Evolutionary conservation across 2,113 vertebrate species (phyloP).

Genomic region (Prunella fulvescens): DNA sequence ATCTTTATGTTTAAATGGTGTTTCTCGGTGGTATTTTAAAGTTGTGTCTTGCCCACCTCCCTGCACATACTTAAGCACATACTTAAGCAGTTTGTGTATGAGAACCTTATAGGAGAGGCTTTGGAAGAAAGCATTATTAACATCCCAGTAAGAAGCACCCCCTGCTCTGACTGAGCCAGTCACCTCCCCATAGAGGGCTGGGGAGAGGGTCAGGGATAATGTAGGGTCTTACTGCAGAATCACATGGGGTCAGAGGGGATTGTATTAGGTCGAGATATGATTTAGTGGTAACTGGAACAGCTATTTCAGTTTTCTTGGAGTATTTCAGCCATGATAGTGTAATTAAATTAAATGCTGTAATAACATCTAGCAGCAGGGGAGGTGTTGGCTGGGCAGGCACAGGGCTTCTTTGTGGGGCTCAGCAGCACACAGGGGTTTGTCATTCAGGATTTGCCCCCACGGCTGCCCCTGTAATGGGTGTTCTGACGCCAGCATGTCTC

Average conservation of each 20-base stretch:
- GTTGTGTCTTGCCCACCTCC: neutral
- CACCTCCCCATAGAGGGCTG: fast-evolving
- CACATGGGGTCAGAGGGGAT: fast-evolving
- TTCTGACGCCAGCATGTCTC: neutral
- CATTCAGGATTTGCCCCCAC: neutral
- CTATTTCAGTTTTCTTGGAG: neutral
- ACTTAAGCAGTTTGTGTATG: neutral
- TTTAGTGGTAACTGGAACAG: neutral
- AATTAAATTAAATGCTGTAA: neutral
- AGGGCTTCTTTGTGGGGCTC: neutral
- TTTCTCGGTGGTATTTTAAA: neutral
- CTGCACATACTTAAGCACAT: no score
- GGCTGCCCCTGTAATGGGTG: neutral
- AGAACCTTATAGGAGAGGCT: neutral
- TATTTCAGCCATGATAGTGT: neutral
- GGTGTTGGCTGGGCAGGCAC: neutral
- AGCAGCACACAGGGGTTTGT: neutral
- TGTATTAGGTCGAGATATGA: neutral
- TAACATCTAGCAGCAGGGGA: neutral
- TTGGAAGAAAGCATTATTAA: neutral
- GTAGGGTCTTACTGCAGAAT: neutral
- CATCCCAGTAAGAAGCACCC: fast-evolving
- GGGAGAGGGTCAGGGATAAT: neutral
- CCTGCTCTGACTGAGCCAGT: neutral
- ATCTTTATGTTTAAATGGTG: neutral